Percentiles rank a stretch among this genome's conserved stretches.
These are phyloP conservation scores for Chaetoderma sp. DNA, from an alignment of 2,888 invertebrate species.

Conservation along the genomic window DNA sequence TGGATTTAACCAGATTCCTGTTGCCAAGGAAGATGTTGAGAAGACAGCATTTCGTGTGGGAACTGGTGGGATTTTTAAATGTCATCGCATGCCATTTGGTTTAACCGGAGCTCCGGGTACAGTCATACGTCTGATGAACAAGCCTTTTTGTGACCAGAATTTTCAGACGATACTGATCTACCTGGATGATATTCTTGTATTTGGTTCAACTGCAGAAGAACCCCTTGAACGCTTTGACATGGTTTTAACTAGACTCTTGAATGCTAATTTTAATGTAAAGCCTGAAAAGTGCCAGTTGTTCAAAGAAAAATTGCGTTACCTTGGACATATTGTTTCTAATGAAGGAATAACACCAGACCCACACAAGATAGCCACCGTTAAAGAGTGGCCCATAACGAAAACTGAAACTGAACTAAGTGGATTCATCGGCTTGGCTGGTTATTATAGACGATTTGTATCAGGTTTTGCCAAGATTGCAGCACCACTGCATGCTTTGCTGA, in stretches of 20 bases:
- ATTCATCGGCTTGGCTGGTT: constrained; percentile 34
- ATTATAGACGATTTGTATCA: constrained; percentile 30
- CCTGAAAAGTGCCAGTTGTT: constrained; percentile 8
- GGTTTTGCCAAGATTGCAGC: constrained; percentile 26
- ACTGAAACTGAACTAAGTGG: constrained; percentile 12
- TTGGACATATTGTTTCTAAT: constrained; percentile 1
- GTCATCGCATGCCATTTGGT: constrained; percentile 6
- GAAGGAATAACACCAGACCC: constrained; percentile 8
- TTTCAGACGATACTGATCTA: constrained; percentile 9
- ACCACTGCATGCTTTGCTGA: constrained; percentile 20
- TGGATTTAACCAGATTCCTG: constrained; percentile 40
- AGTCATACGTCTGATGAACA: constrained; percentile 11
- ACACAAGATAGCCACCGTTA: constrained; percentile 13
- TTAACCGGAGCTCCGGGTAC: constrained; percentile 8
- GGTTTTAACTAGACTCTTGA: neutral
- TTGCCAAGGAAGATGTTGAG: constrained; percentile 22
- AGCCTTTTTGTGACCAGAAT: constrained; percentile 1
- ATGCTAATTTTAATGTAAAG: neutral
- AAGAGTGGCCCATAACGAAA: constrained; percentile 14
- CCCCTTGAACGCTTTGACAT: constrained; percentile 1
- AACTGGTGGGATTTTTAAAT: constrained; percentile 4
- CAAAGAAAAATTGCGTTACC: neutral
- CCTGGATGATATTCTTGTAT: constrained; percentile 7
- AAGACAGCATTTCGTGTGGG: constrained; percentile 6
- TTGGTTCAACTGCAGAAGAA: neutral